Evolutionary conservation across 1,140 invertebrate species (phyloP).

Genomic region (Anoplolepis gracilipes): DNA sequence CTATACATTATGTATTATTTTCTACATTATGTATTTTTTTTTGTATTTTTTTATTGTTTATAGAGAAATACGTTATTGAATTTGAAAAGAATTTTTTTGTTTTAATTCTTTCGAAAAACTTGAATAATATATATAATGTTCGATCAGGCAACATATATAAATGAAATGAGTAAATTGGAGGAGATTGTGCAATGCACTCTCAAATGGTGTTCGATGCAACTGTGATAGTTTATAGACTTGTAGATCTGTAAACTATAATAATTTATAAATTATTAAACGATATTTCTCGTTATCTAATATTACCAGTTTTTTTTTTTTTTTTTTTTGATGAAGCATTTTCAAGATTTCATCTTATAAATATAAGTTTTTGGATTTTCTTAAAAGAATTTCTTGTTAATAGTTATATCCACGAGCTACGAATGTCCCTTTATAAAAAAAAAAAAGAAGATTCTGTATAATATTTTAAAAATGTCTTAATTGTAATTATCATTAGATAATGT

Average conservation of each 20-base stretch:
- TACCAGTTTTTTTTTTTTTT: background rate
- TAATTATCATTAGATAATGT: background rate
- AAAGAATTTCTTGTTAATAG: background rate
- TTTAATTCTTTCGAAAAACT: background rate
- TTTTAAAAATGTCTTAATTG: background rate
- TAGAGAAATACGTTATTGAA: background rate
- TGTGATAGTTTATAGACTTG: slow-evolving; percentile 29
- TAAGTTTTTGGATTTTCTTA: background rate
- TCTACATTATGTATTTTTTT: background rate
- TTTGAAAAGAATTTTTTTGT: background rate
- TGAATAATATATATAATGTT: background rate
- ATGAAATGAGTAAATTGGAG: background rate
- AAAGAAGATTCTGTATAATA: background rate
- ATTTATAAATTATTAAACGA: slow-evolving; percentile 8
- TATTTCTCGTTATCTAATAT: background rate
- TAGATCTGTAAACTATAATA: background rate
- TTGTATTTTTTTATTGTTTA: background rate
- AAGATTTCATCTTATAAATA: background rate
- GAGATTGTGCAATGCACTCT: background rate
- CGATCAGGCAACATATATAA: background rate
- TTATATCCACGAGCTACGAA: background rate
- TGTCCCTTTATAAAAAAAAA: background rate
- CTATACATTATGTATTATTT: too few species aligned
- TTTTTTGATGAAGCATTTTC: background rate
- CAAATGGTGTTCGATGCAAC: slow-evolving; percentile 6